These are phyloP conservation scores for Megamerina dolium DNA, from an alignment of 2,888 invertebrate genomes.

Conservation along the genomic window DNA sequence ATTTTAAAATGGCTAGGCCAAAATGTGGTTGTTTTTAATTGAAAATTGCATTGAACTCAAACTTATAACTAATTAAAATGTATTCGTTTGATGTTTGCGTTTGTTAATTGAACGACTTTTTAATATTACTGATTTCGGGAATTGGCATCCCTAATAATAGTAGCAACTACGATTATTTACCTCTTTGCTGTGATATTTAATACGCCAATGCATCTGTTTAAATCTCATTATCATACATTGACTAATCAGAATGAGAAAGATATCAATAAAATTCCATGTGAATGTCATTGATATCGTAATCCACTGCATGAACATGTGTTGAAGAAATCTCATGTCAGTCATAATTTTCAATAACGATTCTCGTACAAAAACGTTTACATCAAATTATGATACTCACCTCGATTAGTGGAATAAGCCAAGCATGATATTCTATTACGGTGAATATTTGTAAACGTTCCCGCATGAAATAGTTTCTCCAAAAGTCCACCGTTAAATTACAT, in stretches of 20 bases:
- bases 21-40: too few relatives aligned
- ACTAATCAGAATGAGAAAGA: constrained; percentile 63
- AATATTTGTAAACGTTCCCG: constrained; percentile 39
- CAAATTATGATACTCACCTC: constrained; percentile 22
- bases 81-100: too few relatives aligned
- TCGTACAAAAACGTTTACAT: constrained; percentile 1
- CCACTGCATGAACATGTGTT: constrained; percentile 27
- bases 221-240: constrained; percentile 61
- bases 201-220: constrained; percentile 54
- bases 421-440: constrained; percentile 29
- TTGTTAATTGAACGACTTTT: too few relatives aligned
- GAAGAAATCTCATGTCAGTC: not conserved
- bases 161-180: too few relatives aligned
- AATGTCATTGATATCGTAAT: constrained; percentile 54
- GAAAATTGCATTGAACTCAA: too few relatives aligned
- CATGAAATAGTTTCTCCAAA: constrained; percentile 38
- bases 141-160: too few relatives aligned
- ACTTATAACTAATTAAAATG: not conserved
- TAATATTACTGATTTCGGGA: too few relatives aligned
- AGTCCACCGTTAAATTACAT: constrained; percentile 38
- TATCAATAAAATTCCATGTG: constrained; percentile 67
- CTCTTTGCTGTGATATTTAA: constrained; percentile 48
- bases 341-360: too few relatives aligned
- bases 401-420: constrained; percentile 32
- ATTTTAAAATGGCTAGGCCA: too few relatives aligned